A percentile compares a stretch with the other conserved stretches of the same genome.
phyloP scores from a whole-genome alignment of 30 jellyfish, hydroid and myxozoan species.

The Calvadosia cruxmelitensis region DNA sequence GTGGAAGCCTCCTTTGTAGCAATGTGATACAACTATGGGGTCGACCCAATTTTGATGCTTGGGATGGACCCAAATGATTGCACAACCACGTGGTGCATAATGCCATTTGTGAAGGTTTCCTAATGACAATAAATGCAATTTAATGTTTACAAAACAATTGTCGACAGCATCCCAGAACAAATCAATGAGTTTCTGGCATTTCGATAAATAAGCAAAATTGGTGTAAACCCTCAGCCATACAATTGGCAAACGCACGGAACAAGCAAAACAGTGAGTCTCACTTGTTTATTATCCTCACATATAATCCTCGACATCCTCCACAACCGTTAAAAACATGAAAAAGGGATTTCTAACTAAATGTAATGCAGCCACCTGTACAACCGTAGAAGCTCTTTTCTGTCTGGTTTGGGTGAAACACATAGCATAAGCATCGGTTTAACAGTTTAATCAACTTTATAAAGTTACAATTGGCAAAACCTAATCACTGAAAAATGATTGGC shows the following conservation, averaged over 20 bases:
- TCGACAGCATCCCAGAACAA: too few relatives aligned
- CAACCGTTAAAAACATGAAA: neutral
- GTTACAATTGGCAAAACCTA: too few relatives aligned
- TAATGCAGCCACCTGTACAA: too few relatives aligned
- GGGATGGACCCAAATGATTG: slow-evolving; percentile 56
- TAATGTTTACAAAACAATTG: too few relatives aligned
- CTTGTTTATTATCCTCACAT: neutral
- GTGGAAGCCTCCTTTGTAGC: slow-evolving; percentile 46
- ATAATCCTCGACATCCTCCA: neutral
- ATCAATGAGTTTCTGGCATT: too few relatives aligned
- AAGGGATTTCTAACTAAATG: too few relatives aligned
- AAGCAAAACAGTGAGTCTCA: neutral
- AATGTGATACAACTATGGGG: slow-evolving; percentile 89
- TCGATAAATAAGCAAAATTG: neutral
- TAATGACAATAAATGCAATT: neutral
- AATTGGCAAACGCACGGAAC: too few relatives aligned
- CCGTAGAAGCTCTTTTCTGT: too few relatives aligned
- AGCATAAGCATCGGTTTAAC: too few relatives aligned
- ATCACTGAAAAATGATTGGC: too few relatives aligned
- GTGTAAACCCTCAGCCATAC: neutral
- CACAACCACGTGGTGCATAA: slow-evolving; percentile 94
- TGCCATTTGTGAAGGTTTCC: slow-evolving; percentile 95
- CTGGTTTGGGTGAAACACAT: too few relatives aligned
- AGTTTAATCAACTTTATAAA: too few relatives aligned
- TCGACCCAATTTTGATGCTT: slow-evolving; percentile 24